phyloP scores from a whole-genome alignment of 1,140 invertebrate genomes.

The Theocolax elegans region DNA sequence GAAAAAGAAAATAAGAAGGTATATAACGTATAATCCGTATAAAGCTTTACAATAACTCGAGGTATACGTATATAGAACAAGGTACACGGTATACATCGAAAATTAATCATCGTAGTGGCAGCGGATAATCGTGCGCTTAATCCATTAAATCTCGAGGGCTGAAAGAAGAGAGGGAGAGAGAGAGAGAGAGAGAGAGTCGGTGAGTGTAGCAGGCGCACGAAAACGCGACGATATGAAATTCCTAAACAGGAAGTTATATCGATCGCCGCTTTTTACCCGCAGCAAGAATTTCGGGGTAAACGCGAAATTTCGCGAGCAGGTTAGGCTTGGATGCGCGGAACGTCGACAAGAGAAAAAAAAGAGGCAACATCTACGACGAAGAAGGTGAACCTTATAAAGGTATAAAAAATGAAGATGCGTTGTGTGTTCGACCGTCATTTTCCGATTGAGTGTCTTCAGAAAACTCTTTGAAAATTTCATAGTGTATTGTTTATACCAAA shows the following conservation, averaged over 20 bases:
- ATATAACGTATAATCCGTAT: too few species aligned
- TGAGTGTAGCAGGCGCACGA: too few species aligned
- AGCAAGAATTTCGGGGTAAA: slow-evolving; percentile 44
- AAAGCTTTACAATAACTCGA: too few species aligned
- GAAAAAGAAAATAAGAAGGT: too few species aligned
- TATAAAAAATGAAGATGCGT: too few species aligned
- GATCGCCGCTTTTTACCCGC: slow-evolving; percentile 10
- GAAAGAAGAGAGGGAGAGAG: background rate
- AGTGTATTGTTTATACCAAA: too few species aligned
- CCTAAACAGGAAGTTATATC: slow-evolving; percentile 1
- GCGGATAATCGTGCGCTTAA: slow-evolving; percentile 4
- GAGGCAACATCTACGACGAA: slow-evolving; percentile 43
- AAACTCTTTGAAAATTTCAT: too few species aligned
- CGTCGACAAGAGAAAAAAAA: background rate
- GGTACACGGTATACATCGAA: background rate
- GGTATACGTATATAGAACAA: too few species aligned
- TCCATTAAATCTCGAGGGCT: slow-evolving; percentile 6
- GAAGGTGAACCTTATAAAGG: background rate
- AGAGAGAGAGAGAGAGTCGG: background rate
- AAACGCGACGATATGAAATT: slow-evolving; percentile 23
- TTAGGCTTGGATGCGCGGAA: background rate
- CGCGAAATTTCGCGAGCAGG: slow-evolving; percentile 45
- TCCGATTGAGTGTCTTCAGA: too few species aligned
- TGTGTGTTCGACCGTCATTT: too few species aligned
- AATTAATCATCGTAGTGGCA: slow-evolving; percentile 3